Conservation (phyloP, 2,797 vertebrate genomes). For the Melanogrammus aeglefinus region DNA sequence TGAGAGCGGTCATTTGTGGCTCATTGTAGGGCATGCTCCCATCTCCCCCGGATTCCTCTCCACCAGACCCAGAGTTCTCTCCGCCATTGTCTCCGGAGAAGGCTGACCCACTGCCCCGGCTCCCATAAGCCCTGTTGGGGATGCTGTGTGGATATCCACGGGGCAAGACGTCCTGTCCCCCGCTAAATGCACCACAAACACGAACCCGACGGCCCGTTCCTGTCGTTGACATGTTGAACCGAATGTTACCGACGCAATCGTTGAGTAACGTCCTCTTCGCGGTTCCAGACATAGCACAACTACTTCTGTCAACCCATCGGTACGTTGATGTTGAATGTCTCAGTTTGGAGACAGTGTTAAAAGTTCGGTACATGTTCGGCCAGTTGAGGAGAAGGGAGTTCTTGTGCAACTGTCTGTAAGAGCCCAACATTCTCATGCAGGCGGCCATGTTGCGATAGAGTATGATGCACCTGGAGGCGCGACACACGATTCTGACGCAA, state of each 20-base stretch:
- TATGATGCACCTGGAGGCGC: neutral
- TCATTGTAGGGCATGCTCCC: constrained; percentile 68
- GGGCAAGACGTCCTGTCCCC: neutral
- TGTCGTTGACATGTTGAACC: constrained; percentile 16
- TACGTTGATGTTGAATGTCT: neutral
- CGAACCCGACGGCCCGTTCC: constrained; percentile 51
- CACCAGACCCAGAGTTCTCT: constrained; percentile 67
- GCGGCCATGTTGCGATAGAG: constrained; percentile 70
- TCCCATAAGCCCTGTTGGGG: constrained; percentile 62
- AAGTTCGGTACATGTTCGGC: constrained; percentile 11
- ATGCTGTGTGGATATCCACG: neutral
- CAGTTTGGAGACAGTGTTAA: neutral
- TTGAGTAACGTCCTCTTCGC: constrained; percentile 20
- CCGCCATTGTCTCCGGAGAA: constrained; percentile 72
- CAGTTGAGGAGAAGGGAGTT: constrained; percentile 18
- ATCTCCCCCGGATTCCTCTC: constrained; percentile 67
- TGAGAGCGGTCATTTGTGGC: constrained; percentile 85
- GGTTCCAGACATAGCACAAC: constrained; percentile 9
- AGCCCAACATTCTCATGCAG: constrained; percentile 69
- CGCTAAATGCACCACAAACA: constrained; percentile 23
- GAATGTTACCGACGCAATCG: neutral
- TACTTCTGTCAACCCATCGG: neutral
- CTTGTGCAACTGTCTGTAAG: constrained; percentile 43
- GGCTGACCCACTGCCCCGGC: constrained; percentile 55
- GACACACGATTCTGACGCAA: neutral